These are phyloP conservation scores for Lissonota sp. DNA, from an alignment of 2,888 invertebrate genomes.

Conservation along the genomic window DNA sequence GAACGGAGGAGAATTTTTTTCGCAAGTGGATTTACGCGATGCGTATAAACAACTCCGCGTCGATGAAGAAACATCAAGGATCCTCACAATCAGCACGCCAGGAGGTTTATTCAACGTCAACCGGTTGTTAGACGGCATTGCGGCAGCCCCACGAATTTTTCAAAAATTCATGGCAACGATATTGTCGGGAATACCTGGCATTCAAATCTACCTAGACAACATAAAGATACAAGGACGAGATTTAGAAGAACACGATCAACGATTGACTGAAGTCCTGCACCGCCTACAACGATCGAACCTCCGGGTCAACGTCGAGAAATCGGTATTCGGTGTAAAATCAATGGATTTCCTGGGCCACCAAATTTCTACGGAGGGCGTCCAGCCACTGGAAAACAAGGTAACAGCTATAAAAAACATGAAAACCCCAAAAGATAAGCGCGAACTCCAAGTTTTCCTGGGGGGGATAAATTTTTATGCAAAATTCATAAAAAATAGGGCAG, in stretches of 20 bases:
- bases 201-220: conserved; percentile 55
- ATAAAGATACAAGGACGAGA: conserved; percentile 42
- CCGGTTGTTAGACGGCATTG: conserved; percentile 50
- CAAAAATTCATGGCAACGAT: conserved; percentile 50
- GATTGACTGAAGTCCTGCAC: conserved; percentile 36
- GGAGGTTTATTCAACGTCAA: conserved; percentile 50
- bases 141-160: conserved; percentile 55
- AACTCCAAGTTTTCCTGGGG: conserved; percentile 36
- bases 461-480: conserved; percentile 46
- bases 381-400: conserved; percentile 18
- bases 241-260: conserved; percentile 44
- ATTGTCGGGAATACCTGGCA: conserved; percentile 45
- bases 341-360: conserved; percentile 52
- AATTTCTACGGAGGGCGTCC: conserved; percentile 33
- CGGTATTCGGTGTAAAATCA: conserved; percentile 40
- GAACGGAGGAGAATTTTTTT: conserved; percentile 65
- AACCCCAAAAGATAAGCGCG: conserved; percentile 27
- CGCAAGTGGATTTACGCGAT: conserved; percentile 67
- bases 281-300: conserved; percentile 40
- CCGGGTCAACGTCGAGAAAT: conserved; percentile 47
- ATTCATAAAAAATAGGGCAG: conserved; percentile 40
- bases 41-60: conserved; percentile 67
- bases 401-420: conserved; percentile 40
- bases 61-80: conserved; percentile 64
- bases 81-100: conserved; percentile 66